Base-by-base conservation (phyloP, 2,113 vertebrate species). In the Oxyura jamaicensis region DNA sequence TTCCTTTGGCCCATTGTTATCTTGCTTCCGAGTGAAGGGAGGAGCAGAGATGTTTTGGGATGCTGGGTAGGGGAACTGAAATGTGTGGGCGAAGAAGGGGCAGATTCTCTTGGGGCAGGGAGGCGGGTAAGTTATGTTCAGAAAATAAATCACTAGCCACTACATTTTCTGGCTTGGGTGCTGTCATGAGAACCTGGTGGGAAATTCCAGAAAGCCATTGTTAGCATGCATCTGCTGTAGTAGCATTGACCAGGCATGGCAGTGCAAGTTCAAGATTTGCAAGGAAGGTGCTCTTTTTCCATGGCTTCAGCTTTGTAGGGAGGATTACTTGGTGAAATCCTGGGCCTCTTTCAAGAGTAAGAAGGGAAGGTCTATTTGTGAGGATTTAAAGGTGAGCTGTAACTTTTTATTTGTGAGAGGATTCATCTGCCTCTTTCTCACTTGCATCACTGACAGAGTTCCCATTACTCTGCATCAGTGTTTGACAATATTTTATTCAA, bases 1-100 rank as follows among this genome's bases (percentile, higher is more conserved):
- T 92, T 91, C 21, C 50, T 89, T 95, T 85, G 0, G 0, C 91
- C 29, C 13, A 1, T 82, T 0, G 0, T 60, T n/a, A 69, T 66
- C 33, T 79, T 88, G 0, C 29, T 80, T 93, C 22, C 20, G 68
- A 52, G 36, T 63, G 21, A 88, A n/a, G 20, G 81, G 33, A 53
- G 18, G 25, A 74, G 23, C 11, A 39, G 21, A 67, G 9, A 5
- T 78, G 8, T 67, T 83, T 52, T 55, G 69, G 48, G 48, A 53
- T 63, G 11, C 52, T 69, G 41, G 46, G 17, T 31, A 44, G 53
- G 18, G 59, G 56, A 86, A 44, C 3, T 53, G 14, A 81, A 81
- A 36, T 36, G 1, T 16, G 18, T 0, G 2, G 3, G 12, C 3
- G 20, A 59, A 62, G 14, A 60, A 50, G 11, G 9, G 13, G 16